Conservation (phyloP, 2,113 vertebrate genomes). For the Micronisus gabar region DNA sequence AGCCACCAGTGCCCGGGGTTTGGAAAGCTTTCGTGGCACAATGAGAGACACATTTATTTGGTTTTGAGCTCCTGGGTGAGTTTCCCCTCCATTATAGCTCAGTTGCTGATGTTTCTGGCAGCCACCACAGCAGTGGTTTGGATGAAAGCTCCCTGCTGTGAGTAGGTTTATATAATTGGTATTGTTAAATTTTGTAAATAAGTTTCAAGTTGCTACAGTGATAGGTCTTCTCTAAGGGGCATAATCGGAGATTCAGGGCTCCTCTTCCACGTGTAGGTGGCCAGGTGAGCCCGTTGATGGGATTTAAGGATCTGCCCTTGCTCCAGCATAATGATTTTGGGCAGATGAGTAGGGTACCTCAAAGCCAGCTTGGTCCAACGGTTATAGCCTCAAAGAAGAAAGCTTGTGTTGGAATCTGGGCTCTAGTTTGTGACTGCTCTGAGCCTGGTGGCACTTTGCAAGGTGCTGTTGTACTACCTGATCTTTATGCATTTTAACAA, state of each 20-base stretch:
- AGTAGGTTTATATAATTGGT: slow-evolving; percentile 4
- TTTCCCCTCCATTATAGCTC: not conserved
- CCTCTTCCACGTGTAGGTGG: fast-evolving
- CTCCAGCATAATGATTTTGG: not conserved
- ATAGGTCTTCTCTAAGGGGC: not conserved
- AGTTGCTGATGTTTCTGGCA: slow-evolving; percentile 12
- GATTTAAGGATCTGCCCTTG: not conserved
- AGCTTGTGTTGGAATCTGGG: not conserved
- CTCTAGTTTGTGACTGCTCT: not conserved
- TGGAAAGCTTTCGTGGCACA: not conserved
- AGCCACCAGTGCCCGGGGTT: not conserved
- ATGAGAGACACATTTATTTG: not conserved
- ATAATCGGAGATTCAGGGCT: not conserved
- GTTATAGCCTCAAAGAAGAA: not conserved
- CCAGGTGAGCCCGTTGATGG: not conserved
- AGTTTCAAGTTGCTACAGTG: not conserved
- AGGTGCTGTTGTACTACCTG: not conserved
- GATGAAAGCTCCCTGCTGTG: slow-evolving; percentile 35
- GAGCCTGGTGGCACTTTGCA: not conserved
- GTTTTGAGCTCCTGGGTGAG: slow-evolving; percentile 9
- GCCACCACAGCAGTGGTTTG: not conserved
- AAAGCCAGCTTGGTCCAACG: not conserved
- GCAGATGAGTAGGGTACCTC: not conserved
- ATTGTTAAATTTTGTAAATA: slow-evolving; percentile 4
- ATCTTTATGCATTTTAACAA: not conserved